Evolutionary conservation across 2,113 vertebrate genomes (phyloP).

Genomic region (Anoura caudifer): DNA sequence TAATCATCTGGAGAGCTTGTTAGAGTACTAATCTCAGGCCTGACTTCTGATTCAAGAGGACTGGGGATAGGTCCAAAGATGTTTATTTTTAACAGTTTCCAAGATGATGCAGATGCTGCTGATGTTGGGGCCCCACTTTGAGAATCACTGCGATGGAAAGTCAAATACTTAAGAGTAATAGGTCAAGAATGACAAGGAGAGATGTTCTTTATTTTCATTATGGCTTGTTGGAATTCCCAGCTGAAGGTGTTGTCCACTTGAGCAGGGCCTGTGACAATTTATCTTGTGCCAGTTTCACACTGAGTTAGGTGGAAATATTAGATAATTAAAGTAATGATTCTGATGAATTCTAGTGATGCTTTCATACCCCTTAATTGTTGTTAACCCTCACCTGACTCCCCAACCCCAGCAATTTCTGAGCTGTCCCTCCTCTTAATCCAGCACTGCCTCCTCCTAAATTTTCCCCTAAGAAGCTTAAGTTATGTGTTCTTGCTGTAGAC

Average conservation of each 20-base stretch:
- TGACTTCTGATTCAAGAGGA: not conserved
- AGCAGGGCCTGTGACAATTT: not conserved
- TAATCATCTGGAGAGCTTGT: not conserved
- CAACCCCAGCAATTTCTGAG: not conserved
- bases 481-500: not conserved
- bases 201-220: not conserved
- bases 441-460: not conserved
- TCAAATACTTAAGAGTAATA: not conserved
- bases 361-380: not conserved
- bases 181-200: not conserved
- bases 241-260: not conserved
- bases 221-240: not conserved
- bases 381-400: not conserved
- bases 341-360: not conserved
- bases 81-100: not conserved
- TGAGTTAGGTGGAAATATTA: not conserved
- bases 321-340: not conserved
- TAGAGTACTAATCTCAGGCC: not conserved
- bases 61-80: not conserved
- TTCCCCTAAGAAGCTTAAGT: not conserved
- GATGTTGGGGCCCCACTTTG: not conserved
- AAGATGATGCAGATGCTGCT: too few species aligned
- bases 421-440: not conserved
- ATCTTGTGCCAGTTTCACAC: not conserved
- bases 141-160: not conserved